Percentiles rank a stretch among this genome's conserved stretches.
Evolutionary conservation across 2,797 vertebrate species (phyloP).

Genomic region (Acanthiza pusilla): DNA sequence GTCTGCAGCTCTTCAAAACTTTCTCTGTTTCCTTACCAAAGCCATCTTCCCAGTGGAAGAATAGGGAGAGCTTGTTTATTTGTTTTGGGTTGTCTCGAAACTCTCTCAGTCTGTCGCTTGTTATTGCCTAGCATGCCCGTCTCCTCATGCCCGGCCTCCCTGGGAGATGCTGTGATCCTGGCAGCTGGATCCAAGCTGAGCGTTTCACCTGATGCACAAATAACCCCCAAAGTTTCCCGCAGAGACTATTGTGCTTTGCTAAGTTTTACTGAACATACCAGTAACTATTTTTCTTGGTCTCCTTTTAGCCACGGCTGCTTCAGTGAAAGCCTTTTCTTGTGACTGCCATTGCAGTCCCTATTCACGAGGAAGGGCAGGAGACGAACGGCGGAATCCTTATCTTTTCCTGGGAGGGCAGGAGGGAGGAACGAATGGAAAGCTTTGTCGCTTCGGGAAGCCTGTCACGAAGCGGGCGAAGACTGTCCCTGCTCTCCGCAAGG

Average conservation of each 20-base stretch:
- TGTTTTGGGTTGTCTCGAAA: slow-evolving; percentile 11
- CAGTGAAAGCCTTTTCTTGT: not conserved
- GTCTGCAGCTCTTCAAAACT: not conserved
- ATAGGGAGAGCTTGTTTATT: slow-evolving; percentile 3
- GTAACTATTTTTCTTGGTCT: not conserved
- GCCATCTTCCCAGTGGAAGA: not conserved
- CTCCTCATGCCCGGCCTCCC: not conserved
- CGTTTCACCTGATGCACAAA: not conserved
- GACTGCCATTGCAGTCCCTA: not conserved
- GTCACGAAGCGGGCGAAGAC: not conserved
- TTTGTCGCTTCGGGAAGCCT: not conserved
- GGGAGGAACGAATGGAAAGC: not conserved
- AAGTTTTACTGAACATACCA: not conserved
- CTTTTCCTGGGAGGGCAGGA: not conserved
- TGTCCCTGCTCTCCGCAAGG: not conserved
- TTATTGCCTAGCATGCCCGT: not conserved
- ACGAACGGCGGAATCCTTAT: not conserved
- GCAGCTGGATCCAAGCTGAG: not conserved
- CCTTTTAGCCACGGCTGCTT: not conserved
- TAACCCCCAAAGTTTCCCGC: not conserved
- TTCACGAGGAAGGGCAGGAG: not conserved
- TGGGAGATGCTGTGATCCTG: not conserved
- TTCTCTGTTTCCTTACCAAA: not conserved
- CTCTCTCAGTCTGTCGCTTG: not conserved
- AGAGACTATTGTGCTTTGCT: not conserved